Percentiles rank a stretch among this genome's conserved stretches.
Conservation (phyloP, 2,888 invertebrate species). For the Torymus tubicola region DNA sequence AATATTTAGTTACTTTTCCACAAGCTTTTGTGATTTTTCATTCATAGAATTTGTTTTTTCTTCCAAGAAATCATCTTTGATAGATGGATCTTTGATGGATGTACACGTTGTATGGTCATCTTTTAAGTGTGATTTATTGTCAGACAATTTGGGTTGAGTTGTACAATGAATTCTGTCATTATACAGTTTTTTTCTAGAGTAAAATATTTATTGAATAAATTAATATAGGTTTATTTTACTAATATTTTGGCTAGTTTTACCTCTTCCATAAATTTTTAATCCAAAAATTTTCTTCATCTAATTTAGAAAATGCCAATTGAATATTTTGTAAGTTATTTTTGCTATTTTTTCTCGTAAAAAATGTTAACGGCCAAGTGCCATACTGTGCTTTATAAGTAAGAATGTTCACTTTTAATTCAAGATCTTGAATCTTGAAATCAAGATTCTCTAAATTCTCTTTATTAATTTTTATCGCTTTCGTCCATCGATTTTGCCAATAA, state of each 20-base stretch:
- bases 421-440: constrained; percentile 67
- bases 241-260: constrained; percentile 55
- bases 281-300: constrained; percentile 65
- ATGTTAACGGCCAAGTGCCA: constrained; percentile 69
- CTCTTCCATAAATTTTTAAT: constrained; percentile 65
- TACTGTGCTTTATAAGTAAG: constrained; percentile 72
- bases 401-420: constrained; percentile 70
- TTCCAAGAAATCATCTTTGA: neutral
- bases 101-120: neutral
- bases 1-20: constrained; percentile 13
- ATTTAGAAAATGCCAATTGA: constrained; percentile 63
- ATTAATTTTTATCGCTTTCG: constrained; percentile 56
- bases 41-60: neutral
- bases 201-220: no score
- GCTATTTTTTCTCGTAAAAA: constrained; percentile 60
- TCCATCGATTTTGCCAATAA: constrained; percentile 61
- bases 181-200: neutral
- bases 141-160: neutral
- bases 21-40: neutral
- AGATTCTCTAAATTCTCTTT: constrained; percentile 64
- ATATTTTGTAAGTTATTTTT: constrained; percentile 61
- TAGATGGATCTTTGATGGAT: neutral
- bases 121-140: constrained; percentile 2
- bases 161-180: neutral
- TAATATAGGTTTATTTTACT: no score